Evolutionary conservation across 2,113 vertebrate species (phyloP).

Genomic region (Dicentrarchus labrax): DNA sequence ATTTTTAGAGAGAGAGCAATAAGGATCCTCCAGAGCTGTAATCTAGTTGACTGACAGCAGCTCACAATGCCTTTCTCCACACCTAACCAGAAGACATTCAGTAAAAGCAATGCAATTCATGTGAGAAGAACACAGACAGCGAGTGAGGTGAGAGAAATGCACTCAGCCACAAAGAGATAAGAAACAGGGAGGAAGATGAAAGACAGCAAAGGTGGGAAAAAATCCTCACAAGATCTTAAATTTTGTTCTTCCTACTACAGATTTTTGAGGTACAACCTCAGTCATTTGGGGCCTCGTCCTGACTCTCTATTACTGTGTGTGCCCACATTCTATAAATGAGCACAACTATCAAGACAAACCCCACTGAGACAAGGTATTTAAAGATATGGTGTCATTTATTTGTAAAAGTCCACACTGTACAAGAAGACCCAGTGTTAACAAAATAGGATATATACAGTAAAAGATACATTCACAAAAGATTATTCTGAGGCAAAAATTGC

Average conservation of each 20-base stretch:
- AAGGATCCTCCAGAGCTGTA: slow-evolving; percentile 70
- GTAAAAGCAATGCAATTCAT: slow-evolving; percentile 73
- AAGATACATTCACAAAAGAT: not conserved
- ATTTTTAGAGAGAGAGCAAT: slow-evolving; percentile 74
- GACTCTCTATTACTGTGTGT: slow-evolving; percentile 40
- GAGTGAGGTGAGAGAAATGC: slow-evolving; percentile 63
- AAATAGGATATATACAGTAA: slow-evolving; percentile 9
- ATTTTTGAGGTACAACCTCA: slow-evolving; percentile 37
- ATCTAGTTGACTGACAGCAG: slow-evolving; percentile 82
- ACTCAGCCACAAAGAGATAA: slow-evolving; percentile 71
- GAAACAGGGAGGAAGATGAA: slow-evolving; percentile 65
- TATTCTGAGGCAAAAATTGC: not conserved
- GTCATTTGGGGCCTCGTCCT: slow-evolving; percentile 37
- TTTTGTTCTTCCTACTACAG: slow-evolving; percentile 59
- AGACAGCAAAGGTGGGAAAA: slow-evolving; percentile 51
- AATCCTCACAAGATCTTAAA: slow-evolving; percentile 55
- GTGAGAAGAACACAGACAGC: slow-evolving; percentile 59
- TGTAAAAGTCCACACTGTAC: not conserved
- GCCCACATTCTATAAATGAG: slow-evolving; percentile 35
- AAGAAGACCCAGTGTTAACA: not conserved
- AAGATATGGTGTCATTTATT: slow-evolving; percentile 11
- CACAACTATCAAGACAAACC: slow-evolving; percentile 20
- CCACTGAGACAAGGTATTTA: slow-evolving; percentile 11
- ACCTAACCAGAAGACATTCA: slow-evolving; percentile 68
- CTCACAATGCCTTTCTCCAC: slow-evolving; percentile 68